Evolutionary conservation across 2,113 vertebrate species (phyloP), one percentile per base, ranked within the genome.

Genomic region (Trematocara unimaculatum): DNA sequence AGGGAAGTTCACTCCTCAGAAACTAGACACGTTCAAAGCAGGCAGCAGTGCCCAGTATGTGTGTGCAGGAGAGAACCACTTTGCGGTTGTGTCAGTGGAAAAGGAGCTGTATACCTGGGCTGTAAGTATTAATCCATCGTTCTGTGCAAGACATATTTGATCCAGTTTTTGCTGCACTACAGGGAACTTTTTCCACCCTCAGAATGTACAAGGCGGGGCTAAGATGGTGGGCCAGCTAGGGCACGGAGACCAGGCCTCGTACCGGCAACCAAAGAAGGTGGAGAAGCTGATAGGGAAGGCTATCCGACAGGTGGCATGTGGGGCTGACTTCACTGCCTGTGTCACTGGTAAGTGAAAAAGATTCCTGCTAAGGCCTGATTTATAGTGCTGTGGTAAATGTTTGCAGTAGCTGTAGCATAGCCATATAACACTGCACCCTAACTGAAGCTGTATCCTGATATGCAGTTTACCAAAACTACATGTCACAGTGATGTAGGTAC

Each of bases 81-180:
- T 99, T 93, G 98, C 99, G 9, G 98, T 99, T 94, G 98, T 99
- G 89, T 99, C 98, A 0, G 99, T 99, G 93, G 98, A 99, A 93
- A 99, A 99, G 93, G 99, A 99, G 91, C 97, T 99, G 23, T 99
- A 99, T 90, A 99, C 98, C 1, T 99, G 99, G 99, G 98, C 99
- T 95, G 99, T 99, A 96, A 99, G 99, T 94, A 88, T 45, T 20
- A 10, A 55, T n/a, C 18, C 15, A 3, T 64, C 26, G 17, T 54
- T 74, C 4, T 29, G 5, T n/a, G 31, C n/a, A n/a, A 81, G 38
- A 67, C 1, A 2, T 4, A 8, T 10, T 10, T 23, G 15, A 55
- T 49, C 17, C 3, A 4, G 15, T 33, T 62, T 53, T 4, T 38
- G 13, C 8, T 40, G 42, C 58, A 12, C 18, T 78, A 31, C 10